phyloP scores from a whole-genome alignment of 2,888 invertebrate genomes.

The Synergus gifuensis region DNA sequence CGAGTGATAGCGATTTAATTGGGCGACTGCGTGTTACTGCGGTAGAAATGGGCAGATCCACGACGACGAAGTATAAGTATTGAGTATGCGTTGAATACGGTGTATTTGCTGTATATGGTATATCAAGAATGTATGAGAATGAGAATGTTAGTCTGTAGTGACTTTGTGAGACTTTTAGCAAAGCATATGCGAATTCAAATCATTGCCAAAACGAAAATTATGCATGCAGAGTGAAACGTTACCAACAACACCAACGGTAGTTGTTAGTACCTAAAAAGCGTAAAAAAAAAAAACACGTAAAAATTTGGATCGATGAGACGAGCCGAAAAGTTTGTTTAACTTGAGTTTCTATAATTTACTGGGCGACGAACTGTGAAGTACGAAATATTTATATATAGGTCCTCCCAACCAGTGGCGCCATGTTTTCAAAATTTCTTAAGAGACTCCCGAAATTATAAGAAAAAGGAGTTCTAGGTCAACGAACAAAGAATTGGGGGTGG shows the following conservation, averaged over 20 bases:
- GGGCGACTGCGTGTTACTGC: slow-evolving; percentile 12
- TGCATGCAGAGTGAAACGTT: slow-evolving; percentile 10
- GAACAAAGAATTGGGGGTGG: neutral
- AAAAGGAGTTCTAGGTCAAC: neutral
- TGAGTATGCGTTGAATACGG: too few relatives aligned
- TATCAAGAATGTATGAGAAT: too few relatives aligned
- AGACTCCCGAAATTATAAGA: neutral
- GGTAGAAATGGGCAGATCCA: neutral
- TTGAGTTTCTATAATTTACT: neutral
- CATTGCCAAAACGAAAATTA: slow-evolving; percentile 21
- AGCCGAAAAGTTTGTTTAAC: neutral
- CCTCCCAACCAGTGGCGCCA: neutral
- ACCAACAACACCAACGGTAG: slow-evolving; percentile 42
- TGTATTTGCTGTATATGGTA: too few relatives aligned
- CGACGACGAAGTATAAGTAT: neutral
- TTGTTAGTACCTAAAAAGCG: neutral
- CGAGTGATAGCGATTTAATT: neutral
- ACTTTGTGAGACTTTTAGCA: neutral
- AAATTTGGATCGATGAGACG: neutral
- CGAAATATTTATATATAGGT: neutral
- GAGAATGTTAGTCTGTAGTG: too few relatives aligned
- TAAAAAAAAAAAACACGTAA: neutral
- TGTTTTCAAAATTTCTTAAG: neutral
- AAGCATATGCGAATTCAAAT: slow-evolving; percentile 16
- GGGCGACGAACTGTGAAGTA: neutral